Evolutionary conservation across 2,888 invertebrate species (phyloP).

Genomic region (Polymixis flavicincta): DNA sequence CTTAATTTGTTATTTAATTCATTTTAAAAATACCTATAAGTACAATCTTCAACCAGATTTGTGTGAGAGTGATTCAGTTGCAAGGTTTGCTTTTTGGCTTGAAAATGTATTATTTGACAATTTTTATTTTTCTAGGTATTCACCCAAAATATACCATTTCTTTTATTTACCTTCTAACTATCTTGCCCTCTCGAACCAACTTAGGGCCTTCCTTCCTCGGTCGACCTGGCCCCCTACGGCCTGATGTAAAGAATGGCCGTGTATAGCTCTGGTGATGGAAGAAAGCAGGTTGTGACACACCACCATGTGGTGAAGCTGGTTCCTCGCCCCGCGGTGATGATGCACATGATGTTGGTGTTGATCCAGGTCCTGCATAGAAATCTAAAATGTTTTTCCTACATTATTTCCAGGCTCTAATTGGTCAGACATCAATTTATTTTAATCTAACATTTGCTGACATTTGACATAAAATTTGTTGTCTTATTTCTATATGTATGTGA

Average conservation of each 20-base stretch:
- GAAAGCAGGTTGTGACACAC: slow-evolving; percentile 81
- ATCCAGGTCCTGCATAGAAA: slow-evolving; percentile 92
- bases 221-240: slow-evolving; percentile 94
- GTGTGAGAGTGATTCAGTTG: neutral
- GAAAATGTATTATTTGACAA: neutral
- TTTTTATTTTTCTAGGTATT: neutral
- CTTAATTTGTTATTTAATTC: neutral
- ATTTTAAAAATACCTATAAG: neutral
- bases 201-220: slow-evolving; percentile 94
- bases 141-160: neutral
- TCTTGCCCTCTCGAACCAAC: slow-evolving; percentile 87
- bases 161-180: slow-evolving; percentile 84
- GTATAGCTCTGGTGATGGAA: slow-evolving; percentile 87
- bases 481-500: no score
- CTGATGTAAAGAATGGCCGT: slow-evolving; percentile 88
- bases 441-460: neutral
- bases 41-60: neutral
- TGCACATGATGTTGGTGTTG: slow-evolving; percentile 92
- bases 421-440: neutral
- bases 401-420: slow-evolving; percentile 8
- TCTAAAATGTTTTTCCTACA: slow-evolving; percentile 72
- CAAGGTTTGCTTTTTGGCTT: neutral
- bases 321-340: slow-evolving; percentile 92
- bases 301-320: slow-evolving; percentile 91
- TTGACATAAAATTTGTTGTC: neutral